Evolutionary conservation across 2,113 vertebrate genomes (phyloP).

Genomic region (Pachycephala philippinensis): DNA sequence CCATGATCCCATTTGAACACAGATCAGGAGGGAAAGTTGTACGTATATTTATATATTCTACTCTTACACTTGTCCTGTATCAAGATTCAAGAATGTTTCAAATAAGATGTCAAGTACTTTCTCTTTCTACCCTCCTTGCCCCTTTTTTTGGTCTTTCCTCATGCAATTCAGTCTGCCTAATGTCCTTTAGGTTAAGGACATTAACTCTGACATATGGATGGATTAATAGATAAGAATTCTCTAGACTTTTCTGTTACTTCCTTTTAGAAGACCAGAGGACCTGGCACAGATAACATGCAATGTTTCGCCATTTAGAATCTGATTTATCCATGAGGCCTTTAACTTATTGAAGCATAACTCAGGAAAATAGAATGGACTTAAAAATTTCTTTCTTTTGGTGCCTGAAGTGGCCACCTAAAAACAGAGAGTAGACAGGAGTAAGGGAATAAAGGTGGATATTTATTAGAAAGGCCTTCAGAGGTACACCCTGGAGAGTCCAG

Average conservation of each 20-base stretch:
- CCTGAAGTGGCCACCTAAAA: too few species aligned
- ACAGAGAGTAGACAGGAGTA: too few species aligned
- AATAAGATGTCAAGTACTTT: not conserved
- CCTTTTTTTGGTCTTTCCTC: not conserved
- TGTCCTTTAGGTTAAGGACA: not conserved
- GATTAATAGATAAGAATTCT: not conserved
- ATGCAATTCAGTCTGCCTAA: not conserved
- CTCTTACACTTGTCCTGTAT: not conserved
- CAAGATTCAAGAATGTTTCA: not conserved
- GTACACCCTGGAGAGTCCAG: too few species aligned
- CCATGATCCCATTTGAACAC: slow-evolving; percentile 94
- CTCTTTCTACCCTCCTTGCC: not conserved
- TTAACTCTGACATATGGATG: not conserved
- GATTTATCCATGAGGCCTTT: not conserved
- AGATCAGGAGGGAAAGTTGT: slow-evolving; percentile 92
- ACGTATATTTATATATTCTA: slow-evolving; percentile 60
- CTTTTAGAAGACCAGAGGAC: not conserved
- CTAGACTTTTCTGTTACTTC: not conserved
- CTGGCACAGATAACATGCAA: not conserved
- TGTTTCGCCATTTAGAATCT: not conserved
- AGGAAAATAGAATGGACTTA: not conserved
- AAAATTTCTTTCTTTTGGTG: not conserved
- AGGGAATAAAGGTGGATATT: too few species aligned
- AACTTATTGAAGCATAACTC: not conserved
- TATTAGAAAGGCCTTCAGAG: too few species aligned